Evolutionary conservation across 2,797 vertebrate genomes (phyloP).

Genomic region (Acomys russatus): DNA sequence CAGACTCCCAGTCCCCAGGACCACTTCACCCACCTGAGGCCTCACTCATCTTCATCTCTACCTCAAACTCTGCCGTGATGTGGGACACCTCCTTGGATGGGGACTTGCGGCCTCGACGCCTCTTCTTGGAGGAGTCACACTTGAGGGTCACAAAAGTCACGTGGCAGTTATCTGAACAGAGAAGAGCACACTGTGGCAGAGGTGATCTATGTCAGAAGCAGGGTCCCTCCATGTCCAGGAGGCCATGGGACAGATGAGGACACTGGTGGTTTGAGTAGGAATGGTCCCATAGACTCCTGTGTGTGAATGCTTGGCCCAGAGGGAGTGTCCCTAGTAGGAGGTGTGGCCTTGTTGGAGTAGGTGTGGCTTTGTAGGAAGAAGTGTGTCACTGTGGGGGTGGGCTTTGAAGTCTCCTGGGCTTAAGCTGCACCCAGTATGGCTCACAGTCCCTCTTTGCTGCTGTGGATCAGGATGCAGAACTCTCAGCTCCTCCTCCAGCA

Average conservation of each 20-base stretch:
- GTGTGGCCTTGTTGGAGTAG: background rate
- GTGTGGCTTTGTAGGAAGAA: background rate
- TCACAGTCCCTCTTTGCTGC: background rate
- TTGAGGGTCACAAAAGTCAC: constrained; percentile 97
- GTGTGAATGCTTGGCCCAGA: background rate
- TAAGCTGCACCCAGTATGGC: background rate
- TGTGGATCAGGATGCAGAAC: background rate
- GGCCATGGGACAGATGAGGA: fast-evolving
- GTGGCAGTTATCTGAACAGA: constrained; percentile 94
- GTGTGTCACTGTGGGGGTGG: background rate
- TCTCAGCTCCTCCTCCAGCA: background rate
- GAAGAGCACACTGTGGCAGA: constrained; percentile 89
- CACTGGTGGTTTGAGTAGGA: background rate
- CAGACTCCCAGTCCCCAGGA: fast-evolving
- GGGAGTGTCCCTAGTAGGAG: background rate
- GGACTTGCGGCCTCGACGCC: constrained; percentile 95
- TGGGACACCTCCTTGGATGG: constrained; percentile 96
- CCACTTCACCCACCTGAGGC: constrained; percentile 92
- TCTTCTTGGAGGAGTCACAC: constrained; percentile 97
- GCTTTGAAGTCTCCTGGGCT: background rate
- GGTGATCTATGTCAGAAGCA: background rate
- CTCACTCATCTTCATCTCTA: constrained; percentile 96
- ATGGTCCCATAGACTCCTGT: background rate
- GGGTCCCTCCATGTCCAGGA: fast-evolving
- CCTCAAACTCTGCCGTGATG: constrained; percentile 96